Evolutionary conservation across 2,888 invertebrate genomes (phyloP).

Genomic region (Halictus ligatus): DNA sequence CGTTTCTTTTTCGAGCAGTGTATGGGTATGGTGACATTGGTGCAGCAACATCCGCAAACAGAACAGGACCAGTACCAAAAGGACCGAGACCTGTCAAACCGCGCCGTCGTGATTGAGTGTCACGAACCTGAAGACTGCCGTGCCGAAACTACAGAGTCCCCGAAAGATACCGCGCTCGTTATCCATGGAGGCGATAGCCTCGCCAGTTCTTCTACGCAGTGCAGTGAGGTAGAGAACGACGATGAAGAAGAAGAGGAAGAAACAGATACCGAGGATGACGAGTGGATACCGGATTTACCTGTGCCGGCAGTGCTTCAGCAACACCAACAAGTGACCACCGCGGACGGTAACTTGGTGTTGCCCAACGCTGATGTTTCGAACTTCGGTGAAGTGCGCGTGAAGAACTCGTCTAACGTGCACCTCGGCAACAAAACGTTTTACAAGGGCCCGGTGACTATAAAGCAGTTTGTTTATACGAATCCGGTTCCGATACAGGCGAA

Average conservation of each 20-base stretch:
- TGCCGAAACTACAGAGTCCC: slow-evolving; percentile 21
- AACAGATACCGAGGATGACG: slow-evolving; percentile 62
- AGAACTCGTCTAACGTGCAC: slow-evolving; percentile 90
- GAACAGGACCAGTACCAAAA: slow-evolving; percentile 51
- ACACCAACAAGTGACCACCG: slow-evolving; percentile 62
- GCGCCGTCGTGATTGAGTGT: slow-evolving; percentile 8
- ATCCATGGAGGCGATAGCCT: slow-evolving; percentile 49
- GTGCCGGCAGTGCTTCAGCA: slow-evolving; percentile 58
- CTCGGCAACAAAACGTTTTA: slow-evolving; percentile 92
- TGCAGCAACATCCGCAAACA: slow-evolving; percentile 66
- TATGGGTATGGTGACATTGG: slow-evolving; percentile 71
- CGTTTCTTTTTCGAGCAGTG: slow-evolving; percentile 36
- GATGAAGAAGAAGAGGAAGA: slow-evolving; percentile 55
- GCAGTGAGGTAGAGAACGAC: slow-evolving; percentile 71
- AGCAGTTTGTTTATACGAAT: slow-evolving; percentile 88
- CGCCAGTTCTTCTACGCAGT: slow-evolving; percentile 64
- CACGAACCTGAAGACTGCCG: slow-evolving; percentile 13
- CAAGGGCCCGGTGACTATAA: slow-evolving; percentile 92
- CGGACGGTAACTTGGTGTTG: slow-evolving; percentile 67
- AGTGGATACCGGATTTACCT: slow-evolving; percentile 61
- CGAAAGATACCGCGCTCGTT: slow-evolving; percentile 29
- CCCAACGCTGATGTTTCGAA: slow-evolving; percentile 80
- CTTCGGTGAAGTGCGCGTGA: slow-evolving; percentile 88
- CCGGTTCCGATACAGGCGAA: slow-evolving; percentile 54
- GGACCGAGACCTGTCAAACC: slow-evolving; percentile 41